Evolutionary conservation across 2,113 vertebrate species (phyloP), one percentile per base, ranked within the genome.

Genomic region (Chaetodon trifascialis): DNA sequence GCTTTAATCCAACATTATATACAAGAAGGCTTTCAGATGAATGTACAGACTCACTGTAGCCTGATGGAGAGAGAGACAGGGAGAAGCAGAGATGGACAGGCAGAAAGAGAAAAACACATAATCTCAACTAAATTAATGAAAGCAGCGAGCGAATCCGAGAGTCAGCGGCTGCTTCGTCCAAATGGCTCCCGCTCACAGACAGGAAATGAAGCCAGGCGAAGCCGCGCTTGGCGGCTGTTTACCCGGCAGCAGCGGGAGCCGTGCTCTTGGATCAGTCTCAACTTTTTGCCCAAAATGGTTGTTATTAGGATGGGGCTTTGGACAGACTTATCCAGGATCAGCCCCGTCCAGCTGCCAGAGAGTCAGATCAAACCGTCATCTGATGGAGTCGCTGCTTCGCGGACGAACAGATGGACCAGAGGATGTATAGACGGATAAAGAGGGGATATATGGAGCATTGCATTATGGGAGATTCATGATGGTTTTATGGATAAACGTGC

Each of bases 301-400:
- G 83, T 86, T 83, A 86, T 92, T 86, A 85, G 89, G 78, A 80
- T 17, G 56, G 54, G n/a, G 85, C 71, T 83, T 86, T 89, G 83
- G 66, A 36, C 59, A 54, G 88, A 89, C 69, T 92, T 86, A 93
- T 92, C 82, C 80, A 55, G 86, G 93, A 92, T 93, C 87, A 88
- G 88, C 80, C 7, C 36, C 2, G 14, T 80, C 83, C 88, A 89
- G 90, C 87, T 93, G 89, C 88, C 76, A 84, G 63, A 21, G 77
- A 80, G 63, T n/a, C 76, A 51, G 73, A 77, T 75, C 46, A 82
- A 46, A 59, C 47, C 76, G 49, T 86, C 40, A 76, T 70, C 78
- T 12, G 75, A 54, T 58, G 71, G 64, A 71, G 17, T 15, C 19
- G 5, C 55, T 54, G 85, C 85, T 55, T 23, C 30, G 11, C 44